Percentiles rank a stretch among this genome's conserved stretches.
These are phyloP conservation scores for Tenrec ecaudatus DNA, from an alignment of 2,113 vertebrate genomes.

Conservation along the genomic window DNA sequence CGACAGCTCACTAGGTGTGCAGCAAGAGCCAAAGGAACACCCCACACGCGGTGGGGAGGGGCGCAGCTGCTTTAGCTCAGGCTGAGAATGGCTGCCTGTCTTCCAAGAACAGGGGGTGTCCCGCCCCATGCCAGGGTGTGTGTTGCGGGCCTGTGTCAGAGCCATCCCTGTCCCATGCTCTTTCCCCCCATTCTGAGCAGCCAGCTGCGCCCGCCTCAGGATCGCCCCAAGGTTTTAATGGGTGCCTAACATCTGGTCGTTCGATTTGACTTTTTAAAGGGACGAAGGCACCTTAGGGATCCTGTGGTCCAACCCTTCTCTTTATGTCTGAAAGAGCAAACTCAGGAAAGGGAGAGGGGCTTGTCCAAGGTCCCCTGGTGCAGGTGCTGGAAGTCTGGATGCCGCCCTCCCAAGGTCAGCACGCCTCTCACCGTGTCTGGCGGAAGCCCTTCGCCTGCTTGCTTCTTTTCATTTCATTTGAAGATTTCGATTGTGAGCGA, in stretches of 20 bases:
- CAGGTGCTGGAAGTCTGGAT: neutral
- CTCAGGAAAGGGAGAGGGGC: neutral
- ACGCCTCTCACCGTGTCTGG: no score
- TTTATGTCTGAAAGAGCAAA: neutral
- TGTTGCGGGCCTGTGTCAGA: no score
- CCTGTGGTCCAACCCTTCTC: neutral
- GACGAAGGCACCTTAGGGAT: neutral
- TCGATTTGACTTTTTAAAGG: neutral
- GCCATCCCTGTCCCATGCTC: neutral
- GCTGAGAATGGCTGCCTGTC: neutral
- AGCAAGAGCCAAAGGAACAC: neutral
- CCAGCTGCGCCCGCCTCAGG: neutral
- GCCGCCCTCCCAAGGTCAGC: no score
- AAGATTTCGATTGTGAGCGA: no score
- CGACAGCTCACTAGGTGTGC: constrained; percentile 58
- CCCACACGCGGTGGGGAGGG: neutral
- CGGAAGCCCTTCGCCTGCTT: no score
- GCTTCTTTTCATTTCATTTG: no score
- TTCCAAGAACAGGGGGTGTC: neutral
- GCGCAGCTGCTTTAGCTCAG: neutral
- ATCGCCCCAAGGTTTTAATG: neutral
- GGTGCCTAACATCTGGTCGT: neutral
- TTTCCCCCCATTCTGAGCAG: neutral
- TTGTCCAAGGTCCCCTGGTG: neutral
- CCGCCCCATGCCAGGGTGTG: neutral